Percentiles rank a stretch among this genome's conserved stretches.
Evolutionary conservation across 2,113 vertebrate genomes (phyloP).

Genomic region (Panthera uncia): DNA sequence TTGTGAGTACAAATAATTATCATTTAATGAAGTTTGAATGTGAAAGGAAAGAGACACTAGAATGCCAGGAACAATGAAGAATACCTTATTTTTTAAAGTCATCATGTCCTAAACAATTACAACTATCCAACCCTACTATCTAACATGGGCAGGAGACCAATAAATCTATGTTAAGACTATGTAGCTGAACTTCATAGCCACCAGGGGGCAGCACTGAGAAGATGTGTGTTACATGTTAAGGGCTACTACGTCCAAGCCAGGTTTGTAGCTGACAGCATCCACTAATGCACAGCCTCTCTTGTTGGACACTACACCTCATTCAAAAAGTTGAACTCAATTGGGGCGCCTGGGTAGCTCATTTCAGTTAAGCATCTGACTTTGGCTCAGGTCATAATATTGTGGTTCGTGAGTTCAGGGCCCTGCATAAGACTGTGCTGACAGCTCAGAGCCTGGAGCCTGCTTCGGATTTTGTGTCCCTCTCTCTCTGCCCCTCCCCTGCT

Average conservation of each 20-base stretch:
- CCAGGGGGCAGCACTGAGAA: not conserved
- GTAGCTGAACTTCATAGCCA: not conserved
- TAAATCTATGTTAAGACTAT: not conserved
- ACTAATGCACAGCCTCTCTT: not conserved
- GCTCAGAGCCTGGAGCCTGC: no score
- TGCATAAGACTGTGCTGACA: no score
- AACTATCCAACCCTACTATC: not conserved
- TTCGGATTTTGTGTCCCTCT: no score
- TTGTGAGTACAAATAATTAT: not conserved
- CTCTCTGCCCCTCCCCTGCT: no score
- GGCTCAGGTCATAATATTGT: no score
- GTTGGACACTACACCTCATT: not conserved
- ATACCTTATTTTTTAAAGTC: not conserved
- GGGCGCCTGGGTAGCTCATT: no score
- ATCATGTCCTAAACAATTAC: not conserved
- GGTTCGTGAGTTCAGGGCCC: no score
- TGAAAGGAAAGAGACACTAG: not conserved
- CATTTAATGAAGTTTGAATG: conserved; percentile 6
- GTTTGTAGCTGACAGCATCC: not conserved
- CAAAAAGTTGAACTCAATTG: not conserved
- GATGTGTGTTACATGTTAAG: not conserved
- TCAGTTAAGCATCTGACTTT: no score
- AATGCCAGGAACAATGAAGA: not conserved
- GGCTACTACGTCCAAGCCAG: not conserved
- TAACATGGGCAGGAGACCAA: not conserved